A percentile compares a stretch with the other conserved stretches of the same genome.
Conservation (phyloP, 2,797 vertebrate genomes). For the Iguana delicatissima region DNA sequence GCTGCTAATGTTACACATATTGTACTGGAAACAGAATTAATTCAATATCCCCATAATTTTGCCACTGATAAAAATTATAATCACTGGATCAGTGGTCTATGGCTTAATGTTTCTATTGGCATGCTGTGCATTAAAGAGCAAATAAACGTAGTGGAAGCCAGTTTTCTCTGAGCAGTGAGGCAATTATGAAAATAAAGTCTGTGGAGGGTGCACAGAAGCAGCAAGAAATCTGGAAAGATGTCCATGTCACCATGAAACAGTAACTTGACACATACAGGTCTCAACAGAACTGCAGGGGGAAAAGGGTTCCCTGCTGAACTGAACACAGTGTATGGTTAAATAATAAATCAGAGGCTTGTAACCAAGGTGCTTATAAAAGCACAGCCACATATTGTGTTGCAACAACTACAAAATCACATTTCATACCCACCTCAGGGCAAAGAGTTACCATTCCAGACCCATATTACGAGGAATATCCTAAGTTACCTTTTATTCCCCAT, state of each 20-base stretch:
- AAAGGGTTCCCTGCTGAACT: conserved; percentile 74
- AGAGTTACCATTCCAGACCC: conserved; percentile 42
- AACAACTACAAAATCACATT: conserved; percentile 33
- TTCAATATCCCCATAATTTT: conserved; percentile 64
- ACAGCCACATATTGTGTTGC: conserved; percentile 30
- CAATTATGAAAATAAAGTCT: conserved; percentile 67
- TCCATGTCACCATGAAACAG: conserved; percentile 61
- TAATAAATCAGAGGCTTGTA: conserved; percentile 81
- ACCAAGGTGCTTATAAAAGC: conserved; percentile 60
- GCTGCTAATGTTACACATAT: conserved; percentile 61
- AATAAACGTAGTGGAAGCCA: conserved; percentile 51
- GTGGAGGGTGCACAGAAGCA: conserved; percentile 61
- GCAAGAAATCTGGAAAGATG: conserved; percentile 56
- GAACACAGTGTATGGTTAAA: conserved; percentile 78
- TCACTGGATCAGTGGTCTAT: conserved; percentile 57
- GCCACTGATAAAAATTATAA: conserved; percentile 59
- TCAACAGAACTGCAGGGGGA: conserved; percentile 74
- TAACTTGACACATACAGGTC: conserved; percentile 66
- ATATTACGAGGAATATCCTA: background rate
- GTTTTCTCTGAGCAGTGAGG: conserved; percentile 45
- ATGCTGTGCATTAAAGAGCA: conserved; percentile 52
- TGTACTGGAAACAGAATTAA: conserved; percentile 65
- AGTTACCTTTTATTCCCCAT: background rate
- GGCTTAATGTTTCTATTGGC: conserved; percentile 51
- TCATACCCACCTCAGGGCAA: conserved; percentile 32